phyloP scores from a whole-genome alignment of 2,797 vertebrate species.

The Ateles fusciceps region DNA sequence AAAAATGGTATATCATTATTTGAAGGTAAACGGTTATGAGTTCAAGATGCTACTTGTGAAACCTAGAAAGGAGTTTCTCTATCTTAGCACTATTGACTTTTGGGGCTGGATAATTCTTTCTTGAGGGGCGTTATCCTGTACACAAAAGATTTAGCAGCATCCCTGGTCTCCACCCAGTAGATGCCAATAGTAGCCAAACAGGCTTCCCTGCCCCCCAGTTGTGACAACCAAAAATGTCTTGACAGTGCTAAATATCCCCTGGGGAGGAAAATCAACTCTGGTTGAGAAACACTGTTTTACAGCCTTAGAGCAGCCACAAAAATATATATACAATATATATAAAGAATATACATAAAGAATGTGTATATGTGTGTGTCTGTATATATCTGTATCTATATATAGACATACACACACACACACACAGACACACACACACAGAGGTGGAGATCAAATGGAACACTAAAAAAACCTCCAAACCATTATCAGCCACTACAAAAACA shows the following conservation, averaged over 20 bases:
- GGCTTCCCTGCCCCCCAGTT: background rate
- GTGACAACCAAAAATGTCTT: background rate
- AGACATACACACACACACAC: no score
- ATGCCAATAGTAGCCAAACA: background rate
- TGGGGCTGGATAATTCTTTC: background rate
- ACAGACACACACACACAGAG: no score
- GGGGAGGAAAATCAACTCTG: background rate
- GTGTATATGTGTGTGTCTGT: no score
- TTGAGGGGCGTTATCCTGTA: background rate
- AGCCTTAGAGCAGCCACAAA: background rate
- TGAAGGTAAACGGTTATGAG: background rate
- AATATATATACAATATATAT: no score
- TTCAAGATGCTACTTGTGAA: background rate
- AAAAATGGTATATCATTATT: background rate
- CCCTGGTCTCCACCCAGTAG: background rate
- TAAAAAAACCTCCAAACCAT: no score
- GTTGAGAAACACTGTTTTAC: background rate
- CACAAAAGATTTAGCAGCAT: background rate
- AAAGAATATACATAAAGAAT: no score
- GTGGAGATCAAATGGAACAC: no score
- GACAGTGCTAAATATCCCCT: background rate
- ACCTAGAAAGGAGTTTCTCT: background rate
- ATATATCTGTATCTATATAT: no score
- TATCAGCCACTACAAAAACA: no score
- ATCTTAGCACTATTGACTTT: background rate